phyloP scores from a whole-genome alignment of 2,797 vertebrate genomes.

The Spea hammondii region DNA sequence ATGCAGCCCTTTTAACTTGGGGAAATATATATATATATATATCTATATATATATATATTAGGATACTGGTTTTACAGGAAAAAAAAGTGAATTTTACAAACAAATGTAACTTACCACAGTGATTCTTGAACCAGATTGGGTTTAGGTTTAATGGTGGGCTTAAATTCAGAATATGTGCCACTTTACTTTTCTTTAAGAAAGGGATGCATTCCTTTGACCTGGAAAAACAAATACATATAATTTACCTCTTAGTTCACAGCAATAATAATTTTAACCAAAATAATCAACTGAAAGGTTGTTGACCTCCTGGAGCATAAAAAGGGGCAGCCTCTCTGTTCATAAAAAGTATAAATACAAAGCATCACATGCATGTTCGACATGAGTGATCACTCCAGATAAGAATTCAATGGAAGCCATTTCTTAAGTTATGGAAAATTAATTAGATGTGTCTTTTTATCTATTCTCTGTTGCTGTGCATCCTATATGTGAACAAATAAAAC shows the following conservation, averaged over 20 bases:
- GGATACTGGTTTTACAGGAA: too few species aligned
- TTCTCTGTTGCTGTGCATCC: background rate
- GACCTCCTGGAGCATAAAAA: too few species aligned
- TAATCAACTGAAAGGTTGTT: background rate
- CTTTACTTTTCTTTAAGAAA: slow-evolving; percentile 82
- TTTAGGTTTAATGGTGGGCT: slow-evolving; percentile 92
- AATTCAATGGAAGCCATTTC: slow-evolving; percentile 13
- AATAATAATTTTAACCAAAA: too few species aligned
- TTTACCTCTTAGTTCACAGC: too few species aligned
- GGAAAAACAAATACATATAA: slow-evolving; percentile 47
- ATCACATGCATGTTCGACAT: background rate
- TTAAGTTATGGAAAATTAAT: slow-evolving; percentile 25
- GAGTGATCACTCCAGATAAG: slow-evolving; percentile 8
- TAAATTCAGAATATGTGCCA: slow-evolving; percentile 91
- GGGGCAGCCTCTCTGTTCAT: background rate
- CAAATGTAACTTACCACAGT: slow-evolving; percentile 81
- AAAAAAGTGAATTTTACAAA: background rate
- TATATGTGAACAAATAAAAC: slow-evolving; percentile 18
- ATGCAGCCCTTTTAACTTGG: too few species aligned
- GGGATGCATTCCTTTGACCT: slow-evolving; percentile 94
- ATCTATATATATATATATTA: too few species aligned
- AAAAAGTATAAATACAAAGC: background rate
- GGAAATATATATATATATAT: too few species aligned
- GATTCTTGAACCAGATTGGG: slow-evolving; percentile 95
- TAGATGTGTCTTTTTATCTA: slow-evolving; percentile 33